Conservation (phyloP, 1,140 invertebrate species). For the Drosophila bocki region DNA sequence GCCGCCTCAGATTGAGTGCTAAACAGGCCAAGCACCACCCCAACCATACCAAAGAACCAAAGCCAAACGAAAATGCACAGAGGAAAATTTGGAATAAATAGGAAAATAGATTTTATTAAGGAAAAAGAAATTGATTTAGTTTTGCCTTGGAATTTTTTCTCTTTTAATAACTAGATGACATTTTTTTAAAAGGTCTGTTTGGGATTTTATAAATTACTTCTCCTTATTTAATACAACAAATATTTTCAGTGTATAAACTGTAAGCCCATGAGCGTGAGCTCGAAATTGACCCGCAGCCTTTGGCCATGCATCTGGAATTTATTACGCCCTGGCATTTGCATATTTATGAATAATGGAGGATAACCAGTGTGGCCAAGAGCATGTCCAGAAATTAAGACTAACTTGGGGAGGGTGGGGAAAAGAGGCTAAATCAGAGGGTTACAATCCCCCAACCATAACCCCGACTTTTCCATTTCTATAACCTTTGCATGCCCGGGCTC, state of each 20-base stretch:
- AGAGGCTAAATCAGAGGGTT: too few species aligned
- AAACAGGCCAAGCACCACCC: slow-evolving; percentile 55
- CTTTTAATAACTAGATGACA: neutral
- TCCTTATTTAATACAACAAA: neutral
- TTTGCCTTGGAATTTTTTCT: neutral
- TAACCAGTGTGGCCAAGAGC: slow-evolving; percentile 55
- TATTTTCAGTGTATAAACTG: slow-evolving; percentile 3
- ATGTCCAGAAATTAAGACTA: slow-evolving; percentile 50
- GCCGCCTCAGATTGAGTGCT: slow-evolving; percentile 75
- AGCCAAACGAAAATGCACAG: slow-evolving; percentile 11
- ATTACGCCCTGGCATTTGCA: slow-evolving; percentile 69
- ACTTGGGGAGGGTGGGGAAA: neutral
- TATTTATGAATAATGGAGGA: slow-evolving; percentile 83
- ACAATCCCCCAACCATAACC: neutral
- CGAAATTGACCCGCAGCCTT: slow-evolving; percentile 60
- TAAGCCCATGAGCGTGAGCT: slow-evolving; percentile 44
- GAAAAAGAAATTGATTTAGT: neutral
- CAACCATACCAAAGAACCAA: slow-evolving; percentile 1
- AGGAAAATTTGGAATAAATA: neutral
- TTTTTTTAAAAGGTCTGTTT: neutral
- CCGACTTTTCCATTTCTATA: slow-evolving; percentile 78
- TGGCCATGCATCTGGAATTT: slow-evolving; percentile 70
- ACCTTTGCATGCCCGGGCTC: slow-evolving; percentile 73
- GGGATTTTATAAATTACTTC: neutral
- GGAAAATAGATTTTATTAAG: neutral